These are phyloP conservation scores for Menura novaehollandiae DNA, from an alignment of 2,113 vertebrate species.

Conservation along the genomic window DNA sequence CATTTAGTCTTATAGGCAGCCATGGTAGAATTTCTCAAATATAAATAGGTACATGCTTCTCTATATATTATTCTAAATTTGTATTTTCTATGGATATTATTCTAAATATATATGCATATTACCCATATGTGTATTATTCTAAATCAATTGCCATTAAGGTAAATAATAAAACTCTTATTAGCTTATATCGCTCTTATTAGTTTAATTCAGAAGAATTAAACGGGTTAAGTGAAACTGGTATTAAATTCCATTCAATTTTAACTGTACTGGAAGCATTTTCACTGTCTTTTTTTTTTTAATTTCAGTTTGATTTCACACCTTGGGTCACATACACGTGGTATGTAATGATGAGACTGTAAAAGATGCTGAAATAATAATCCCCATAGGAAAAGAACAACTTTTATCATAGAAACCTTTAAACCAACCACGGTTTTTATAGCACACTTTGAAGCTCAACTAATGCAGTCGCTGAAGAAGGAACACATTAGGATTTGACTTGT, in stretches of 20 bases:
- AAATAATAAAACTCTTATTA: not conserved
- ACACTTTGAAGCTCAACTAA: not conserved
- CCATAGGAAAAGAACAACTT: not conserved
- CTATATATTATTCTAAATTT: not conserved
- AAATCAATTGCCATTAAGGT: not conserved
- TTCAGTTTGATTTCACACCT: not conserved
- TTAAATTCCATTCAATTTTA: not conserved
- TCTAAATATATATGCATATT: not conserved
- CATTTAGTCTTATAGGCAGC: not conserved
- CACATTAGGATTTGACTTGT: not conserved
- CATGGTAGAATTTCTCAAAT: not conserved
- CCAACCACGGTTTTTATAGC: not conserved
- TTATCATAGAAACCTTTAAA: not conserved
- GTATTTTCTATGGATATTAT: not conserved
- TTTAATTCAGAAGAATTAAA: not conserved
- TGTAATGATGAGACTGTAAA: not conserved
- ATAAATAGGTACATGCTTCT: not conserved
- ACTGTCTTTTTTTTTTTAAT: not conserved
- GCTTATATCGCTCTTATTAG: no score
- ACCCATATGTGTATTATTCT: not conserved
- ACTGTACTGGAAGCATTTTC: not conserved
- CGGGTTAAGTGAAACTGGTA: not conserved
- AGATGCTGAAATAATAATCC: not conserved
- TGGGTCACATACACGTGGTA: not conserved
- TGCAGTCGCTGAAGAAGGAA: not conserved